Evolutionary conservation across 2,113 vertebrate species (phyloP).

Genomic region (Macrotis lagotis): DNA sequence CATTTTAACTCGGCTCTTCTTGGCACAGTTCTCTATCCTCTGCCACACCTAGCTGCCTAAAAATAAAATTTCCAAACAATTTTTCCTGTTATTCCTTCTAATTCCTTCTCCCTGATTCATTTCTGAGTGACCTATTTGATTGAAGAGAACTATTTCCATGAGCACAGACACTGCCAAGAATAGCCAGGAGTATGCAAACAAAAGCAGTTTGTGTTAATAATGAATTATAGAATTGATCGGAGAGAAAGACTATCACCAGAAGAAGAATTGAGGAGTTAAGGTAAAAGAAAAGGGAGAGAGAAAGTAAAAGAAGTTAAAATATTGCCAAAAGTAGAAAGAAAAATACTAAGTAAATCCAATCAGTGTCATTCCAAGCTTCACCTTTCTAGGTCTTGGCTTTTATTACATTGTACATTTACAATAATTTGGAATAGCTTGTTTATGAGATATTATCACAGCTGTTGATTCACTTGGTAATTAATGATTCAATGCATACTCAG

Average conservation of each 20-base stretch:
- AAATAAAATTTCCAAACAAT: neutral
- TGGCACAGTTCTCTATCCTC: neutral
- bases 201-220: neutral
- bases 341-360: constrained; percentile 1
- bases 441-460: constrained; percentile 58
- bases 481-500: constrained; percentile 65
- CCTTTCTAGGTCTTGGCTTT: constrained; percentile 18
- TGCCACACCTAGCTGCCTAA: neutral
- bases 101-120: neutral
- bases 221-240: neutral
- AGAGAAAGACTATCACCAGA: neutral
- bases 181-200: neutral
- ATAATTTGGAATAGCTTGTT: constrained; percentile 57
- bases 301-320: neutral
- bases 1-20: neutral
- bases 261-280: neutral
- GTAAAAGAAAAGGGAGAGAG: neutral
- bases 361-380: neutral
- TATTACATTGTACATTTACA: constrained; percentile 29
- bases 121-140: neutral
- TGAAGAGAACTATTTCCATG: neutral
- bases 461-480: constrained; percentile 74
- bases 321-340: constrained; percentile 1
- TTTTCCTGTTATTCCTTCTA: neutral
- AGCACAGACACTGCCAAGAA: neutral